Evolutionary conservation across 1,140 invertebrate genomes (phyloP).

Genomic region (Contarinia nasturtii): DNA sequence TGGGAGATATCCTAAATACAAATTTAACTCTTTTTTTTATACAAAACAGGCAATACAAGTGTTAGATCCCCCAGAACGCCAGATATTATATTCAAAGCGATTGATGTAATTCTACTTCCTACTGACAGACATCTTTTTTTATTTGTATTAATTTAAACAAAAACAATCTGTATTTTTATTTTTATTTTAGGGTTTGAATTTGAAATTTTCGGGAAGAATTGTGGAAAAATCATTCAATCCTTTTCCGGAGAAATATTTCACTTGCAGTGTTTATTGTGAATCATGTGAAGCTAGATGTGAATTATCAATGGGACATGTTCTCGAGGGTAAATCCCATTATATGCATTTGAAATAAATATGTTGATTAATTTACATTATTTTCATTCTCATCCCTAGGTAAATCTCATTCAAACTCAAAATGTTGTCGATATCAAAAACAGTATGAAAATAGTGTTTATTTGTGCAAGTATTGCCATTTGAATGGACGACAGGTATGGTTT

Average conservation of each 20-base stretch:
- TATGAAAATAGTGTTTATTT: conserved; percentile 59
- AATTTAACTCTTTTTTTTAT: no score
- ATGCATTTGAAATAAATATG: no score
- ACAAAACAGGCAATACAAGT: conserved; percentile 41
- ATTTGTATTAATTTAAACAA: background rate
- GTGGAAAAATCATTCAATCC: conserved; percentile 36
- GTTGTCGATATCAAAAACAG: conserved; percentile 54
- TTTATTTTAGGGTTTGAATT: conserved; percentile 40
- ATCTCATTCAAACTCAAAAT: conserved; percentile 34
- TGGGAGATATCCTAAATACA: no score
- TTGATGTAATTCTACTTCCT: conserved; percentile 29
- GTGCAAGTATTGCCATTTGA: conserved; percentile 37
- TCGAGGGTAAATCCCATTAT: conserved; percentile 46
- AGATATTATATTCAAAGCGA: conserved; percentile 40
- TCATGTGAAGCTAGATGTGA: conserved; percentile 52
- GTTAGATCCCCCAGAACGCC: conserved; percentile 46
- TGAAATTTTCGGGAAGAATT: conserved; percentile 55
- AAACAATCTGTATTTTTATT: conserved; percentile 5
- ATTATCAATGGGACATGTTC: conserved; percentile 57
- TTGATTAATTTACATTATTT: no score
- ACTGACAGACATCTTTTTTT: no score
- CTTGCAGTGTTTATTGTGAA: conserved; percentile 48
- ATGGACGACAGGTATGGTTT: conserved; percentile 20
- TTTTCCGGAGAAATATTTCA: conserved; percentile 68
- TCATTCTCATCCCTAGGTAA: no score